These are phyloP conservation scores for Pangasianodon hypophthalmus DNA, from an alignment of 2,113 vertebrate species.

Conservation along the genomic window DNA sequence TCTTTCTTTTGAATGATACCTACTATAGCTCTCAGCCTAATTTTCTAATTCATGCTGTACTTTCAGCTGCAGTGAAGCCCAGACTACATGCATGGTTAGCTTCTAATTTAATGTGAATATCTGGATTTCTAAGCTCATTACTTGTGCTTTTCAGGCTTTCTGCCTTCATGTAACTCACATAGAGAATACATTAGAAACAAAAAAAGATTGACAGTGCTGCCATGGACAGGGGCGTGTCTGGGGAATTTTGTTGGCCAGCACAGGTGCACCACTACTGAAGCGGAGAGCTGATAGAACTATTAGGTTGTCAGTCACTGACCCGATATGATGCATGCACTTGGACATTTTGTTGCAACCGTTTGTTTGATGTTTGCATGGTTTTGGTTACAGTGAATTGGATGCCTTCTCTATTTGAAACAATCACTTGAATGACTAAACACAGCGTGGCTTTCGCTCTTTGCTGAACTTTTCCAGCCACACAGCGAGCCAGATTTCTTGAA, in stretches of 20 bases:
- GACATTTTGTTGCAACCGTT: background rate
- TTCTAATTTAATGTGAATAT: slow-evolving; percentile 12
- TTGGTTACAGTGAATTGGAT: background rate
- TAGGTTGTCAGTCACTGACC: background rate
- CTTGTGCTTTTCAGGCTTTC: background rate
- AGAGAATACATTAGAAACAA: background rate
- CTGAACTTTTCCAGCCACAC: background rate
- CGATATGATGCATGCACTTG: background rate
- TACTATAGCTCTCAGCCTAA: background rate
- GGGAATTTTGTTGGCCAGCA: background rate
- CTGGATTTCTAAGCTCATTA: slow-evolving; percentile 5
- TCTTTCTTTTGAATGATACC: background rate
- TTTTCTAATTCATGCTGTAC: background rate
- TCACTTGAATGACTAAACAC: background rate
- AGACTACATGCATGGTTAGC: background rate
- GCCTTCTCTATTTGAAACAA: background rate
- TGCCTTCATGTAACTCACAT: background rate
- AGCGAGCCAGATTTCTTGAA: background rate
- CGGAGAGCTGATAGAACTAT: background rate
- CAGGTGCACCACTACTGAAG: background rate
- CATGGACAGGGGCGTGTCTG: background rate
- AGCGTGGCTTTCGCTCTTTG: background rate
- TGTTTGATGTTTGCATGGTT: background rate
- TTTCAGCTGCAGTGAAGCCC: background rate
- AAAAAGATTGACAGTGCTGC: background rate